Percentiles rank a stretch among this genome's conserved stretches.
phyloP scores from a whole-genome alignment of 92 coral and sea anemone genomes.

The Epizoanthus ramosus region DNA sequence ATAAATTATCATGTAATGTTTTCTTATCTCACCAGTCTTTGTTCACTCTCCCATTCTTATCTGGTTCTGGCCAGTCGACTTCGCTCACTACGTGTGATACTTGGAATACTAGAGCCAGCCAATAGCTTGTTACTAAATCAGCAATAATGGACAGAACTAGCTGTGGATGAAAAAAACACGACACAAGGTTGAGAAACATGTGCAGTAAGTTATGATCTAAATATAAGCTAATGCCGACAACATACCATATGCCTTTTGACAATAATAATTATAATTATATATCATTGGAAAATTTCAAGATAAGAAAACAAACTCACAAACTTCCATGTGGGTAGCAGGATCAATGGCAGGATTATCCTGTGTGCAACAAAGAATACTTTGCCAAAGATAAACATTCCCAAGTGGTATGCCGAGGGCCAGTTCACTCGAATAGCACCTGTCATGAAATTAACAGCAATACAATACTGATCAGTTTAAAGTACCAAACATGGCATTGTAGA shows the following conservation, averaged over 20 bases:
- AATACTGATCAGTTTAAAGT: neutral
- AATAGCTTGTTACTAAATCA: constrained; percentile 72
- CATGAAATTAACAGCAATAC: neutral
- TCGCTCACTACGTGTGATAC: constrained; percentile 88
- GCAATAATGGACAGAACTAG: constrained; percentile 64
- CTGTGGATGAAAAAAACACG: constrained; percentile 27
- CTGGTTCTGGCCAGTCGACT: constrained; percentile 85
- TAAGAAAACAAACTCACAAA: constrained; percentile 37
- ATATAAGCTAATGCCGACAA: too few relatives aligned
- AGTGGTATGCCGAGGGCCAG: constrained; percentile 51
- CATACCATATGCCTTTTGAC: too few relatives aligned
- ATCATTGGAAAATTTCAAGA: neutral
- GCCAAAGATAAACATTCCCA: constrained; percentile 56
- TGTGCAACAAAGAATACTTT: constrained; percentile 57
- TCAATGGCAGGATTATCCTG: constrained; percentile 51
- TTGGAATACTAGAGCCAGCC: constrained; percentile 84
- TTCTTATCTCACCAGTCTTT: constrained; percentile 61
- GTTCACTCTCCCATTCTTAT: constrained; percentile 61
- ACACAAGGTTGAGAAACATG: neutral
- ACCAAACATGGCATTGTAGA: neutral
- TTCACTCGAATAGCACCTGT: constrained; percentile 65
- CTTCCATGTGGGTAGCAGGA: constrained; percentile 58
- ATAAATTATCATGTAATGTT: neutral
- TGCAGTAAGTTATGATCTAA: too few relatives aligned
- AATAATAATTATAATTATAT: too few relatives aligned